These are phyloP conservation scores for Dolichomitus sp. DNA, from an alignment of 2,888 invertebrate species.

Conservation along the genomic window DNA sequence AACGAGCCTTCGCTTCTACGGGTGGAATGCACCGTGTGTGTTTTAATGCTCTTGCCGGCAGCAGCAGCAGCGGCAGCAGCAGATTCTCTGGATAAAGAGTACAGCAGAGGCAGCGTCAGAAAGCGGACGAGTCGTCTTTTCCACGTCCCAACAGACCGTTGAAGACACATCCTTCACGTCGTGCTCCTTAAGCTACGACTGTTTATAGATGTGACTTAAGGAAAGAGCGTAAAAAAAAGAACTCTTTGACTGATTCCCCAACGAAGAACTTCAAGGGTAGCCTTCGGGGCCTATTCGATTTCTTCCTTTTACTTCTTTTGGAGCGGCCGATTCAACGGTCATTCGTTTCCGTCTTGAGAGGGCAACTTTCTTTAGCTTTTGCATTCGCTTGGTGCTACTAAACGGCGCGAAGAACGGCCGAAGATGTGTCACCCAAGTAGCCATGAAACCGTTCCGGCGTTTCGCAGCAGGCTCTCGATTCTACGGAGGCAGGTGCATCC, in stretches of 20 bases:
- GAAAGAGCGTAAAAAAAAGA: conserved; percentile 51
- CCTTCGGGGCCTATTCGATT: not conserved
- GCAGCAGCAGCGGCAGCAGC: conserved; percentile 34
- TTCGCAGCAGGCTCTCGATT: conserved; percentile 14
- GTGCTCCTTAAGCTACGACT: conserved; percentile 31
- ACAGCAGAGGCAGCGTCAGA: conserved; percentile 51
- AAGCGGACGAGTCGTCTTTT: conserved; percentile 48
- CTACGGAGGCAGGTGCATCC: conserved; percentile 27
- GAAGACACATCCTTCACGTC: conserved; percentile 51
- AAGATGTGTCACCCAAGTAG: conserved; percentile 38
- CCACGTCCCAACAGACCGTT: conserved; percentile 29
- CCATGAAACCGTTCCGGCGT: conserved; percentile 18
- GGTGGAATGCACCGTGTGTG: conserved; percentile 72
- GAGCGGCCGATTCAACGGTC: not conserved
- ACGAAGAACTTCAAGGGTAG: conserved; percentile 10
- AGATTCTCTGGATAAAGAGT: conserved; percentile 53
- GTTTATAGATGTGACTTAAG: conserved; percentile 55
- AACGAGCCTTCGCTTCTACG: conserved; percentile 63
- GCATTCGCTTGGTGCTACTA: not conserved
- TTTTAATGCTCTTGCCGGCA: conserved; percentile 71
- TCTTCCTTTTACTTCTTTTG: conserved; percentile 1
- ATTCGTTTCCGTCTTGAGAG: conserved; percentile 12
- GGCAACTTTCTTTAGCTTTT: not conserved
- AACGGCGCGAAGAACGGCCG: conserved; percentile 9
- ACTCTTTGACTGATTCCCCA: conserved; percentile 16